Evolutionary conservation across 2,113 vertebrate genomes (phyloP).

Genomic region (Cinclus mexicanus): DNA sequence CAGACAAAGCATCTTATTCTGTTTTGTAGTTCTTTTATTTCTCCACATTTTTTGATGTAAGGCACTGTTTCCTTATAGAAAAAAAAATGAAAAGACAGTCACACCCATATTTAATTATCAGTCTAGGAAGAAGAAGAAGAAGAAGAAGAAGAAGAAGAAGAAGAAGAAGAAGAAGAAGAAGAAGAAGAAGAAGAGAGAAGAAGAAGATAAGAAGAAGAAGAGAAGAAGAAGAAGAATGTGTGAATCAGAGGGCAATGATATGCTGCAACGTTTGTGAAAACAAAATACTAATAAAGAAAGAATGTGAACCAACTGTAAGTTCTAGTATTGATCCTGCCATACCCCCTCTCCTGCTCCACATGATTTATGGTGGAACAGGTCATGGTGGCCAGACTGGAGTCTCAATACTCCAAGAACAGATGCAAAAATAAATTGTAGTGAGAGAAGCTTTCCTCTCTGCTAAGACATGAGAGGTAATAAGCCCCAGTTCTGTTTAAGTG

Average conservation of each 20-base stretch:
- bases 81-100: not conserved
- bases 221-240: not conserved
- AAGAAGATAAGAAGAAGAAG: no score
- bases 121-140: not conserved
- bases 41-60: not conserved
- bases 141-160: no score
- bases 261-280: not conserved
- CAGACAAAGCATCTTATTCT: not conserved
- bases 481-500: not conserved
- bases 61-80: not conserved
- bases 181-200: no score
- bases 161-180: no score
- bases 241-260: not conserved
- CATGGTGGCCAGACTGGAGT: not conserved
- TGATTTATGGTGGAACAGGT: not conserved
- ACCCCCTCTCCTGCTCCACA: fast-evolving
- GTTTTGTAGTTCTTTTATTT: not conserved
- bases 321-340: not conserved
- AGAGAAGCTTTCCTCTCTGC: not conserved
- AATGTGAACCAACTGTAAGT: not conserved
- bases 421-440: fast-evolving
- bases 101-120: not conserved
- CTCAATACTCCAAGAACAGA: not conserved
- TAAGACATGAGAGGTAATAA: not conserved
- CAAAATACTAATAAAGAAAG: not conserved